A percentile compares a stretch with the other conserved stretches of the same genome.
Evolutionary conservation across 2,888 invertebrate species (phyloP).

Genomic region (Habrosyne pyritoides): DNA sequence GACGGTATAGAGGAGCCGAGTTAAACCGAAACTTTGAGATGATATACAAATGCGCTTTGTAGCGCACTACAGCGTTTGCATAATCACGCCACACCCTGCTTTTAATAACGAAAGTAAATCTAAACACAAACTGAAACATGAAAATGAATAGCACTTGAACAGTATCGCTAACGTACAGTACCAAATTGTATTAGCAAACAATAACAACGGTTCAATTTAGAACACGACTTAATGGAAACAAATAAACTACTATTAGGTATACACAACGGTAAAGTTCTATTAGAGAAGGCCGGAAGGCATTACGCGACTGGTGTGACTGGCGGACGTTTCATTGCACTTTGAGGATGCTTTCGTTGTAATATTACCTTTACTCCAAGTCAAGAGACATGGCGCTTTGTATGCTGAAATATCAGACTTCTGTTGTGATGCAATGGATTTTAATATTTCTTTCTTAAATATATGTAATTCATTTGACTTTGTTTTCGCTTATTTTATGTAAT

Average conservation of each 20-base stretch:
- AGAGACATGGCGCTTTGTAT: neutral
- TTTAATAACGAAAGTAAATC: neutral
- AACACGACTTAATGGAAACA: neutral
- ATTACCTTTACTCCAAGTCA: neutral
- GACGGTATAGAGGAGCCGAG: too few species aligned
- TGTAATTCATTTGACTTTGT: too few species aligned
- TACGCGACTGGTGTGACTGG: slow-evolving; percentile 55
- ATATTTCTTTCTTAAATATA: too few species aligned
- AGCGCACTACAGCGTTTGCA: neutral
- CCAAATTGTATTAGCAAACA: neutral
- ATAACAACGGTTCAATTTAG: neutral
- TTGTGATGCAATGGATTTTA: too few species aligned
- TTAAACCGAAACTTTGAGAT: too few species aligned
- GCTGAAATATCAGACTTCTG: neutral
- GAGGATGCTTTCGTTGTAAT: slow-evolving; percentile 4
- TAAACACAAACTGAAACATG: neutral
- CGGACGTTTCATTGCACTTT: slow-evolving; percentile 34
- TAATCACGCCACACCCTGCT: neutral
- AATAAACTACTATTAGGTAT: neutral
- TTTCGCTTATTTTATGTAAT: too few species aligned
- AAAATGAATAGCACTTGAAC: neutral
- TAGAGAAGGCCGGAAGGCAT: slow-evolving; percentile 62
- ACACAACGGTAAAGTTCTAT: slow-evolving; percentile 60
- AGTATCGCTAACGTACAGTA: neutral
- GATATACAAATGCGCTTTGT: neutral